phyloP scores from a whole-genome alignment of 1,140 invertebrate species.

The Drosophila arawakana region DNA sequence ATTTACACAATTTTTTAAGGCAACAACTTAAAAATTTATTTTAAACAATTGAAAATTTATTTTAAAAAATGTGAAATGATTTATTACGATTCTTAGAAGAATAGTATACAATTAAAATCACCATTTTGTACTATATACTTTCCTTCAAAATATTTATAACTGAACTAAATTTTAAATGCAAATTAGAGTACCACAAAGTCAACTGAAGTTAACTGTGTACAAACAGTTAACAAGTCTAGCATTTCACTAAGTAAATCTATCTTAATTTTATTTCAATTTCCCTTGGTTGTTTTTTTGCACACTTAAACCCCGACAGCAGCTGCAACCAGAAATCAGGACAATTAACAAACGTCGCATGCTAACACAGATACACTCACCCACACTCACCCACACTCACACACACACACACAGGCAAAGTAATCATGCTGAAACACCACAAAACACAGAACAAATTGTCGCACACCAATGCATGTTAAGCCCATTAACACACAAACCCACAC shows the following conservation, averaged over 20 bases:
- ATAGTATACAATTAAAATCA: too few relatives aligned
- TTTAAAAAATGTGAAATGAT: too few relatives aligned
- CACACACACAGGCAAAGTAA: slow-evolving; percentile 23
- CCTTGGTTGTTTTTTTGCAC: slow-evolving; percentile 19
- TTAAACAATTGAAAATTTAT: too few relatives aligned
- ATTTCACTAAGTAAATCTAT: slow-evolving; percentile 20
- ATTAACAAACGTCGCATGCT: slow-evolving; percentile 32
- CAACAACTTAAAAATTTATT: too few relatives aligned
- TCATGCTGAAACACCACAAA: slow-evolving; percentile 45
- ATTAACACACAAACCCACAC: slow-evolving; percentile 24
- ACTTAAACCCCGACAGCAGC: slow-evolving; percentile 22
- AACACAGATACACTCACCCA: not conserved
- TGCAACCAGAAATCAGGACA: slow-evolving; percentile 40
- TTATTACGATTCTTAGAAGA: too few relatives aligned
- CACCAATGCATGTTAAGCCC: slow-evolving; percentile 23
- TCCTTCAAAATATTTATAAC: not conserved
- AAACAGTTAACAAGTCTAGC: slow-evolving; percentile 2
- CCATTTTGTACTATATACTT: not conserved
- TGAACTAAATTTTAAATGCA: not conserved
- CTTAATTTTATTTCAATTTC: slow-evolving; percentile 47
- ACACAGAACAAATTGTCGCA: slow-evolving; percentile 41
- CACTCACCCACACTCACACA: slow-evolving; percentile 1
- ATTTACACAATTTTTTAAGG: not conserved
- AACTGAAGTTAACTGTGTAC: slow-evolving; percentile 7
- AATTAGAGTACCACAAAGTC: not conserved